Percentiles rank a stretch among this genome's conserved stretches.
phyloP scores from a whole-genome alignment of 2,888 invertebrate species.

The Tromatobia lineatoria region DNA sequence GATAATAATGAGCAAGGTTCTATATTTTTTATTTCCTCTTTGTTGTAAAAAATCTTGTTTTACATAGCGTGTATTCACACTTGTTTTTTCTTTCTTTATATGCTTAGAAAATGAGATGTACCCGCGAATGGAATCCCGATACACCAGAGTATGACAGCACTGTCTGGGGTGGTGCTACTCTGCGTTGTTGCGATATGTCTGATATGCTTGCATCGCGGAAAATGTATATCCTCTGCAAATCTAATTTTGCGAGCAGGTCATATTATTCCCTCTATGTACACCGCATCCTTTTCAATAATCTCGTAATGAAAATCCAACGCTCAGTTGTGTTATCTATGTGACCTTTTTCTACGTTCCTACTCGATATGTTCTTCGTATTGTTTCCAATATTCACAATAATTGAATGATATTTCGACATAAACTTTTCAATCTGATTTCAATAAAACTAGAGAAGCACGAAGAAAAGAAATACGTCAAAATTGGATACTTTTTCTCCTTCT shows the following conservation, averaged over 20 bases:
- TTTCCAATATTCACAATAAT: too few relatives aligned
- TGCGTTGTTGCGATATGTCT: slow-evolving; percentile 23
- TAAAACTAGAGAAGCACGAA: too few relatives aligned
- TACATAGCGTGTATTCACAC: slow-evolving; percentile 8
- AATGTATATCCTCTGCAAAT: slow-evolving; percentile 3
- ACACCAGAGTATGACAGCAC: slow-evolving; percentile 14
- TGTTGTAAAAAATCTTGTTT: slow-evolving; percentile 30
- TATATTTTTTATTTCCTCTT: background rate
- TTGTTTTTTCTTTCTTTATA: background rate
- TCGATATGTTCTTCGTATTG: too few relatives aligned
- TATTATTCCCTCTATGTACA: slow-evolving; percentile 22
- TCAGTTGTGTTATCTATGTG: background rate
- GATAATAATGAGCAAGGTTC: background rate
- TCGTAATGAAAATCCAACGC: background rate
- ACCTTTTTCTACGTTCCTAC: background rate
- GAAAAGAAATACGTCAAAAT: too few relatives aligned
- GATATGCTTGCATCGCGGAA: slow-evolving; percentile 42
- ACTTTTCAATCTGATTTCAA: too few relatives aligned
- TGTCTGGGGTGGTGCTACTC: slow-evolving; percentile 7
- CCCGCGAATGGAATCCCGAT: slow-evolving; percentile 48
- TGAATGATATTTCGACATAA: too few relatives aligned
- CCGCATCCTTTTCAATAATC: background rate
- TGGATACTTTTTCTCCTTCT: too few relatives aligned
- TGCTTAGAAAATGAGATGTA: slow-evolving; percentile 49
- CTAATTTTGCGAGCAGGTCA: slow-evolving; percentile 58